Percentiles rank a stretch among this genome's conserved stretches.
Evolutionary conservation across 53 echinoderm and acorn worm species (phyloP).

Genomic region (Crossaster papposus): DNA sequence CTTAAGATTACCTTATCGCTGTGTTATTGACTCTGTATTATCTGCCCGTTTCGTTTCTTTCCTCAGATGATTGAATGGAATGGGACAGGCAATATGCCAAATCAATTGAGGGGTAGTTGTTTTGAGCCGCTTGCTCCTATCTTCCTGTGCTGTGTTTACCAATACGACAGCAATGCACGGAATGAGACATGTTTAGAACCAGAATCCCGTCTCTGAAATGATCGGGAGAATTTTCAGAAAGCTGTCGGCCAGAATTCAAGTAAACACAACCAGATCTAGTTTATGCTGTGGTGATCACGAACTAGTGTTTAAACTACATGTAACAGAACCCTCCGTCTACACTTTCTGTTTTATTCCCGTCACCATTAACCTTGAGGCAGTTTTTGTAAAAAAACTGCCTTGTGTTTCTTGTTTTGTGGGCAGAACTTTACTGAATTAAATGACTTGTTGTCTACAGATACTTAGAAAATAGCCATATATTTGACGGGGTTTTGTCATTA

Average conservation of each 20-base stretch:
- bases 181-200: not conserved
- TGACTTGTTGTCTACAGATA: too few relatives aligned
- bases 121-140: not conserved
- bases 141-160: not conserved
- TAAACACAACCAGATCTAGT: not conserved
- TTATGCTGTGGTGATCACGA: too few relatives aligned
- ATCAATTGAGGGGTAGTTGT: not conserved
- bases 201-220: not conserved
- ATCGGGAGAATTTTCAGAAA: not conserved
- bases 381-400: too few relatives aligned
- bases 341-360: too few relatives aligned
- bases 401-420: too few relatives aligned
- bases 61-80: not conserved
- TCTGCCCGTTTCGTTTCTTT: not conserved
- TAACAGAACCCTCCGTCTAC: too few relatives aligned
- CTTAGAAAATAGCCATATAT: too few relatives aligned
- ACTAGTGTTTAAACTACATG: too few relatives aligned
- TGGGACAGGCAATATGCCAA: not conserved
- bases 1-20: not conserved
- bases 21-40: not conserved
- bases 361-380: too few relatives aligned
- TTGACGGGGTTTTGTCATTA: constrained; percentile 47
- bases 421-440: too few relatives aligned
- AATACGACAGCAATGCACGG: not conserved
- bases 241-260: not conserved